phyloP scores from a whole-genome alignment of 2,888 invertebrate genomes.

The Drosophila mulleri region DNA sequence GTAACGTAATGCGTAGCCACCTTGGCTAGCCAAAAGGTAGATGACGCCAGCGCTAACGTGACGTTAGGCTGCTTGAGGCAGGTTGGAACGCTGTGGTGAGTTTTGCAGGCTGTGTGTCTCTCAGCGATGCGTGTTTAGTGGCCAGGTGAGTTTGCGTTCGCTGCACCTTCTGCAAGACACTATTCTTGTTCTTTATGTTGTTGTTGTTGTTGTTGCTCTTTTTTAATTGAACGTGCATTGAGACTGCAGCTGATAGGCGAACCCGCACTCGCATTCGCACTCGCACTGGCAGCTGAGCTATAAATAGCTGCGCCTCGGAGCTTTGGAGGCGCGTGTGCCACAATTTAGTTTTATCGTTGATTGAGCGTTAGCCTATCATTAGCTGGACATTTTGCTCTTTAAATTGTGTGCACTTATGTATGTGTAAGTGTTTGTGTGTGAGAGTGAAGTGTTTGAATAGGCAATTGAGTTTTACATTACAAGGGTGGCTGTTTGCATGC shows the following conservation, averaged over 20 bases:
- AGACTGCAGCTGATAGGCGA: constrained; percentile 58
- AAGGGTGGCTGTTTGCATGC: constrained; percentile 31
- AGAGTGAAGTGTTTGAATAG: constrained; percentile 26
- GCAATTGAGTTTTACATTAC: constrained; percentile 39
- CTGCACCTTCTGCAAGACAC: constrained; percentile 62
- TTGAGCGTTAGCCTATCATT: constrained; percentile 79
- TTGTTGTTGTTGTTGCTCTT: constrained; percentile 31
- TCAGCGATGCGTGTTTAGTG: constrained; percentile 39
- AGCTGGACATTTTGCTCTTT: constrained; percentile 67
- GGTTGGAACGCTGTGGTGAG: constrained; percentile 61
- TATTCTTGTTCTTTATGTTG: constrained; percentile 32
- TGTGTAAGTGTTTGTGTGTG: not conserved
- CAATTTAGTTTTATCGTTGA: constrained; percentile 78
- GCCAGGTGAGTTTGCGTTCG: constrained; percentile 62
- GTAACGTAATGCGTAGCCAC: constrained; percentile 36
- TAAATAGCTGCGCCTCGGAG: constrained; percentile 61
- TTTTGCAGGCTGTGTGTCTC: constrained; percentile 27
- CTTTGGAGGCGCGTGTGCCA: constrained; percentile 70
- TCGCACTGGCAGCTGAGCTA: constrained; percentile 44
- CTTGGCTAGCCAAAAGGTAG: constrained; percentile 31
- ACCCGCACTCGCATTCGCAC: constrained; percentile 40
- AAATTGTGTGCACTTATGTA: constrained; percentile 33
- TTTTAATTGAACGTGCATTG: constrained; percentile 60
- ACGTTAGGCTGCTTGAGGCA: constrained; percentile 65
- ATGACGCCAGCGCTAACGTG: constrained; percentile 36